Evolutionary conservation across 2,113 vertebrate genomes (phyloP), one percentile per base, ranked within the genome.

Genomic region (Struthio camelus): DNA sequence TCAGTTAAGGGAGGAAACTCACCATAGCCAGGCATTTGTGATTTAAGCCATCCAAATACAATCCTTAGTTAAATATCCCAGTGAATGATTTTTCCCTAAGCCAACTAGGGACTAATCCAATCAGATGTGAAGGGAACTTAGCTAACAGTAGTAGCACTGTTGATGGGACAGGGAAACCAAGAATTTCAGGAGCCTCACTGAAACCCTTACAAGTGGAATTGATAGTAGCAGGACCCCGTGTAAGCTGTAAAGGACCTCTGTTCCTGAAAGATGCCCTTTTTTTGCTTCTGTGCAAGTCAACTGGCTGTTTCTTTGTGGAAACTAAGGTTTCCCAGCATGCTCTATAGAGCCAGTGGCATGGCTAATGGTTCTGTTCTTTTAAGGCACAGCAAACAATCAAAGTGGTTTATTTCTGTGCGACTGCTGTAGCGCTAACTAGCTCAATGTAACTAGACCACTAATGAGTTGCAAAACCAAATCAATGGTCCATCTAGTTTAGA

Each of bases 61-160:
- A 50, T 50, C 61, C 18, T 61, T 62, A 44, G 76, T 53, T 36
- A 80, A 34, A 78, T 80, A 62, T 78, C 72, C 40, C 50, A 93
- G 80, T 44, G 94, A 66, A 70, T 86, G 40, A 73, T 97, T 94
- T 92, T 85, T 34, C 69, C 87, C 64, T 85, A 78, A 95, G 54
- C 30, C 56, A 90, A 6, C 73, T 73, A 79, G 71, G 91, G 71
- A 82, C 79, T 80, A 40, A 53, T 83, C 76, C 73, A 40, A 36
- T 87, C 78, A 73, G 59, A 13, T n/a, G 50, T 19, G 53, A 76
- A 30, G 48, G 84, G 67, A 85, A 89, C 51, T 19, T 53, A 87
- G 50, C 53, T 78, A 85, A 77, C 75, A 50, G 77, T 30, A 66
- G 54, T 44, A 64, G 69, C n/a, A 28, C 38, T 78, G 46, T 81